Percentiles rank a stretch among this genome's conserved stretches.
phyloP scores from a whole-genome alignment of 2,797 vertebrate species.

The Alcedo quadribrachys region DNA sequence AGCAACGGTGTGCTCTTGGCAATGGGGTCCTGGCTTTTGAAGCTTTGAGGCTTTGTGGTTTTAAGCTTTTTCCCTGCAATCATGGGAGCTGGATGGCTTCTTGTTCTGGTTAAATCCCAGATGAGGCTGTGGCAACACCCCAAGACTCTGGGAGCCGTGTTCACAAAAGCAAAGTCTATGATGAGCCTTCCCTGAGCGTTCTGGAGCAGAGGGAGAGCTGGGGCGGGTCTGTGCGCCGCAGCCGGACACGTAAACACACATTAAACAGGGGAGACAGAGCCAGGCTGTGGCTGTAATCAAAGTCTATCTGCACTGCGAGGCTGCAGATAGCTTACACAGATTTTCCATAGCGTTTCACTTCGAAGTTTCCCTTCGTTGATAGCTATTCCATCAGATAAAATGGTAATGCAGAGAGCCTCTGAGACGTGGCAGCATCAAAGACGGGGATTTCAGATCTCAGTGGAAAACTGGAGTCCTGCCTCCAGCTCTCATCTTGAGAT shows the following conservation, averaged over 20 bases:
- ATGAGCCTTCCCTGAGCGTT: not conserved
- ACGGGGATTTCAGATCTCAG: constrained; percentile 29
- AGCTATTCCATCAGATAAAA: constrained; percentile 69
- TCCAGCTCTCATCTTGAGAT: not conserved
- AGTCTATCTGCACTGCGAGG: not conserved
- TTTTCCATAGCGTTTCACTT: constrained; percentile 36
- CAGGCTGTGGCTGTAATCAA: not conserved
- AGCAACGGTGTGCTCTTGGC: not conserved
- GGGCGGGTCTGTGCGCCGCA: not conserved
- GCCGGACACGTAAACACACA: not conserved
- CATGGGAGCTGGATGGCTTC: not conserved
- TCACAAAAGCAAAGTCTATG: fast-evolving
- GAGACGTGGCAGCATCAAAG: not conserved
- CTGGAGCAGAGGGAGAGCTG: not conserved
- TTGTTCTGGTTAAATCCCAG: not conserved
- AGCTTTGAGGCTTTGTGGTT: not conserved
- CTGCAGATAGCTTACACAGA: constrained; percentile 59
- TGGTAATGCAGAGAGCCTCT: not conserved
- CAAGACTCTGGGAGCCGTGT: not conserved
- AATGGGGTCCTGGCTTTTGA: not conserved
- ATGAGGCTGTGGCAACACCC: not conserved
- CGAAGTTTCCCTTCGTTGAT: constrained; percentile 19
- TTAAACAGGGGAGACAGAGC: not conserved
- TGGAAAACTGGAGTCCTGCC: constrained; percentile 8
- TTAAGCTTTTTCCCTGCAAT: not conserved